These are phyloP conservation scores for Galaxias olidus DNA, from an alignment of 2,797 vertebrate species.

Conservation along the genomic window DNA sequence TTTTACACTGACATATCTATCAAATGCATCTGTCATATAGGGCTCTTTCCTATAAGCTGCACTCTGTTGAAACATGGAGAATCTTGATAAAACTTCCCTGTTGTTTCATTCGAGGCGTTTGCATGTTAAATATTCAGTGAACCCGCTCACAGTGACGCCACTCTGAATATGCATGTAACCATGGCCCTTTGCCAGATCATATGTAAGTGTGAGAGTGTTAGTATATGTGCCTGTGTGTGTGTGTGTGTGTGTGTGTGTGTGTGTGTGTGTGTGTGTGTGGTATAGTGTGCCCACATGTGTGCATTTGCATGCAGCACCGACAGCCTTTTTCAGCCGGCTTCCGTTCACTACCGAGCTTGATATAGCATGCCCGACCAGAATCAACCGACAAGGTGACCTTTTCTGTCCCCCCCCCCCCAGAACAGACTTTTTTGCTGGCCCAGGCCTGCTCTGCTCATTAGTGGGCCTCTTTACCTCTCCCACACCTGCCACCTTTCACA, in stretches of 20 bases:
- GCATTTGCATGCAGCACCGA: constrained; percentile 20
- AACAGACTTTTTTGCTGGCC: constrained; percentile 5
- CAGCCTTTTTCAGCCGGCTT: constrained; percentile 20
- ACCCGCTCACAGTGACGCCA: constrained; percentile 23
- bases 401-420: constrained; percentile 23
- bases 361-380: constrained; percentile 32
- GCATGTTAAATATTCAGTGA: constrained; percentile 32
- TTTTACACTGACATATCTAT: too few relatives aligned
- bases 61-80: neutral
- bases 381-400: constrained; percentile 64
- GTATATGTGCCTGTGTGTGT: neutral
- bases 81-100: neutral
- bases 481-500: constrained; percentile 53
- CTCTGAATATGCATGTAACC: constrained; percentile 52
- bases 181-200: constrained; percentile 40
- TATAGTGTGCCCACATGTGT: constrained; percentile 14
- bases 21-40: too few relatives aligned
- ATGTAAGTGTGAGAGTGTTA: neutral
- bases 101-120: constrained; percentile 3
- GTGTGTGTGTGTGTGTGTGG: constrained; percentile 11
- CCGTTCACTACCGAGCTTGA: constrained; percentile 22
- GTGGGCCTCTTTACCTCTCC: constrained; percentile 42
- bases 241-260: neutral
- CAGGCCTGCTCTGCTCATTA: constrained; percentile 47
- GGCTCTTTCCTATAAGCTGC: too few relatives aligned